Evolutionary conservation across 2,888 invertebrate species (phyloP).

Genomic region (Cryptocephalus primarius): DNA sequence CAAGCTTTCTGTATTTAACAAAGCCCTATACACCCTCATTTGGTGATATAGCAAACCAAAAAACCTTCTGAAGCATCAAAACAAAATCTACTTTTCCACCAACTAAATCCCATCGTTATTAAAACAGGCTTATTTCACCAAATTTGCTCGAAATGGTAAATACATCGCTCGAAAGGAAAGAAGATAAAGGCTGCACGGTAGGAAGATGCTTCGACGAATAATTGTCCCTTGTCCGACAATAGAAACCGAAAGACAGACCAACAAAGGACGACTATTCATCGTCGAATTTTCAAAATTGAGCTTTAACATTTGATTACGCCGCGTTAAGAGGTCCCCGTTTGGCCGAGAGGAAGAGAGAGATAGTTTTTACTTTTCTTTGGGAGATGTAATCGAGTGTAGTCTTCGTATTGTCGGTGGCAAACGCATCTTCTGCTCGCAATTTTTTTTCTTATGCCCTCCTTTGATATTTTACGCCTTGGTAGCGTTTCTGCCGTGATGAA

Average conservation of each 20-base stretch:
- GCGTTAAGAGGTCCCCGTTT: conserved; percentile 23
- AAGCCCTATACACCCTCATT: no score
- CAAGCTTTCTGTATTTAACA: no score
- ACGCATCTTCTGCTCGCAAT: no score
- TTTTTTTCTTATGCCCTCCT: no score
- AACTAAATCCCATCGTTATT: conserved; percentile 6
- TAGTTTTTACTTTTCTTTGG: no score
- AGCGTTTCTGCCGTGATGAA: no score
- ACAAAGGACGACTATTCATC: conserved; percentile 11
- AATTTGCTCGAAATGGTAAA: conserved; percentile 12
- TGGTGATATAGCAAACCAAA: neutral
- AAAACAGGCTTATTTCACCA: conserved; percentile 16
- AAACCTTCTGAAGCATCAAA: neutral
- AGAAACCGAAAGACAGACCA: conserved; percentile 1
- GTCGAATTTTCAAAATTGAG: conserved; percentile 23
- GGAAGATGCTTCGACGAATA: conserved; percentile 10
- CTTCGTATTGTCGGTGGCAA: no score
- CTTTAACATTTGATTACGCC: conserved; percentile 29
- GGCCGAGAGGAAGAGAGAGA: no score
- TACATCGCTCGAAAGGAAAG: conserved; percentile 10
- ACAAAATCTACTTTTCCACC: conserved; percentile 1
- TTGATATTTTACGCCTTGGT: no score
- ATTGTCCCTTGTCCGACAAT: conserved; percentile 11
- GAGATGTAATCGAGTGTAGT: no score
- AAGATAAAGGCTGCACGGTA: conserved; percentile 8